These are phyloP conservation scores for Istiophorus platypterus DNA, from an alignment of 2,113 vertebrate species.

Conservation along the genomic window DNA sequence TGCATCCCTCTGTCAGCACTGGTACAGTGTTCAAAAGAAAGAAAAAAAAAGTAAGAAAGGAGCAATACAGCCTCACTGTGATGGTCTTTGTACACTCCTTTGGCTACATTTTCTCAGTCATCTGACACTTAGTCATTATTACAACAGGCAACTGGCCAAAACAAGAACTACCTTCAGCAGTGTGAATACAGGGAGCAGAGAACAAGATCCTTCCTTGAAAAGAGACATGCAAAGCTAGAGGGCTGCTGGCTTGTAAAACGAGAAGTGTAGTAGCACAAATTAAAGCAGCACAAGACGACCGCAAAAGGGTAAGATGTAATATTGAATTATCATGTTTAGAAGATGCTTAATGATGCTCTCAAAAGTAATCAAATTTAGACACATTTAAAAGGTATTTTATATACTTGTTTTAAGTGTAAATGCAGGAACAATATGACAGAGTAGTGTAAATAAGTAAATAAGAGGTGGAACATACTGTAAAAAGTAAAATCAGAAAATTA, in stretches of 20 bases:
- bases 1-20: background rate
- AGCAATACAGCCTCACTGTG: no score
- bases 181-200: background rate
- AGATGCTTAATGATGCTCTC: background rate
- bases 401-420: background rate
- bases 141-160: background rate
- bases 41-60: no score
- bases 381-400: background rate
- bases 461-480: no score
- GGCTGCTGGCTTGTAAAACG: background rate
- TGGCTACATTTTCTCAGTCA: no score
- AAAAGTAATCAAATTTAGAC: background rate
- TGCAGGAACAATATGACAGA: no score
- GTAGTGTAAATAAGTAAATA: no score
- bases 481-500: background rate
- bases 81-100: no score
- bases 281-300: background rate
- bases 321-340: background rate
- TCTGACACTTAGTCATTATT: no score
- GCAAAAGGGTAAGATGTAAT: background rate
- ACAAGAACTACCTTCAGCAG: background rate
- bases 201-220: constrained; percentile 12
- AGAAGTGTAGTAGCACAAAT: background rate
- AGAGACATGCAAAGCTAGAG: background rate
- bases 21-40: no score